Evolutionary conservation across 2,888 invertebrate species (phyloP).

Genomic region (Tinea semifulvella): DNA sequence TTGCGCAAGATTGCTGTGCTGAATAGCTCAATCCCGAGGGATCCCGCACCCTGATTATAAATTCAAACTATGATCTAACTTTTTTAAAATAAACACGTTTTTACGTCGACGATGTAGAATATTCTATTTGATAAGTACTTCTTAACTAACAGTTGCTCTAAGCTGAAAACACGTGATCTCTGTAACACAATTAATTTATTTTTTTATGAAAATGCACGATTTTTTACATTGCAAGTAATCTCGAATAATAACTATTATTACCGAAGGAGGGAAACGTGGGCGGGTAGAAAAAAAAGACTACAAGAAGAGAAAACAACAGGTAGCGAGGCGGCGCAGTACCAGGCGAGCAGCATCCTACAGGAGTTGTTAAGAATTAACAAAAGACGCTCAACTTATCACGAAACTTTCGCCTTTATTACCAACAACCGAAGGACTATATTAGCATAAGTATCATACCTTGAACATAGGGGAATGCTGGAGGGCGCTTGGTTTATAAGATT

Average conservation of each 20-base stretch:
- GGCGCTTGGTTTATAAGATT: neutral
- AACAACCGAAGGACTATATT: neutral
- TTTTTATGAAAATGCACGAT: too few relatives aligned
- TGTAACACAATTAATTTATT: too few relatives aligned
- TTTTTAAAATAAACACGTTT: too few relatives aligned
- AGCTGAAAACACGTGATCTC: too few relatives aligned
- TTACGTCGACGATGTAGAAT: too few relatives aligned
- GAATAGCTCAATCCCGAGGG: too few relatives aligned
- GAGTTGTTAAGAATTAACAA: constrained; percentile 8
- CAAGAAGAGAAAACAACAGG: constrained; percentile 13
- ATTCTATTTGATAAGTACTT: too few relatives aligned
- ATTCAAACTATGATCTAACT: too few relatives aligned
- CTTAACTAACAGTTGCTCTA: too few relatives aligned
- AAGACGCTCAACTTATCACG: neutral
- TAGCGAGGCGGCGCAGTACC: constrained; percentile 23
- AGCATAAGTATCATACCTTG: too few relatives aligned
- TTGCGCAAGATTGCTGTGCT: too few relatives aligned
- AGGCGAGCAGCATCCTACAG: constrained; percentile 21
- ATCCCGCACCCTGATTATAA: too few relatives aligned
- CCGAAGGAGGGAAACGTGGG: constrained; percentile 6
- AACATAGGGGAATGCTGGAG: neutral
- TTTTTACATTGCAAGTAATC: constrained; percentile 1
- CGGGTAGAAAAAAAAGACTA: constrained; percentile 3
- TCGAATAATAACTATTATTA: neutral
- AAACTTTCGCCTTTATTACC: neutral